These are phyloP conservation scores for Amphiura filiformis DNA, from an alignment of 35 echinoderm and acorn worm species.

Conservation along the genomic window DNA sequence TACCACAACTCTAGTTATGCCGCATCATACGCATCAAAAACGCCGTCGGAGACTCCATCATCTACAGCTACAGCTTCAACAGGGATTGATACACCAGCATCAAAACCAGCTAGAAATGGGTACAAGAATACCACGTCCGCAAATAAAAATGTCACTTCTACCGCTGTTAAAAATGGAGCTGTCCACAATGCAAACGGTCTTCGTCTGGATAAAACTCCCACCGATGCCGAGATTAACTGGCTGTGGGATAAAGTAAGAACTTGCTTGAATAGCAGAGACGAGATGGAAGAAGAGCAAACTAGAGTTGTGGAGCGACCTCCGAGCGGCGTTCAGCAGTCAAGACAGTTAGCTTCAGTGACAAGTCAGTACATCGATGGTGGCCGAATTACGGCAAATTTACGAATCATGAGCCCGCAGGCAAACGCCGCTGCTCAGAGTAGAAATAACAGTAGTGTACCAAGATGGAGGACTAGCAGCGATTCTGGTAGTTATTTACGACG, in stretches of 20 bases:
- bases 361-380: constrained; percentile 32
- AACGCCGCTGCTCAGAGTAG: constrained; percentile 1
- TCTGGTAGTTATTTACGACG: constrained; percentile 51
- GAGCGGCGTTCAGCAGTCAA: constrained; percentile 31
- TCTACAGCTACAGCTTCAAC: background rate
- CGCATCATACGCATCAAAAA: background rate
- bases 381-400: constrained; percentile 64
- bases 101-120: background rate
- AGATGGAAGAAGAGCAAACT: constrained; percentile 8
- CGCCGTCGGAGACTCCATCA: background rate
- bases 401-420: constrained; percentile 10
- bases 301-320: background rate
- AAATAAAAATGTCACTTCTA: background rate
- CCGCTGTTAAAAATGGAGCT: background rate
- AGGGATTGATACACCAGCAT: background rate
- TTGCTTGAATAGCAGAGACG: constrained; percentile 77
- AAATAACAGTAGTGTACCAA: constrained; percentile 60
- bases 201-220: constrained; percentile 86
- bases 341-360: constrained; percentile 19
- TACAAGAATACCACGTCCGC: background rate
- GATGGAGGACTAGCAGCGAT: constrained; percentile 79
- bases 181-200: constrained; percentile 36
- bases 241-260: constrained; percentile 98
- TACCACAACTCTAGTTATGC: background rate
- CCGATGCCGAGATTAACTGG: constrained; percentile 98